Base-by-base conservation (phyloP, 2,797 vertebrate genomes). In the Chelidonichthys spinosus region DNA sequence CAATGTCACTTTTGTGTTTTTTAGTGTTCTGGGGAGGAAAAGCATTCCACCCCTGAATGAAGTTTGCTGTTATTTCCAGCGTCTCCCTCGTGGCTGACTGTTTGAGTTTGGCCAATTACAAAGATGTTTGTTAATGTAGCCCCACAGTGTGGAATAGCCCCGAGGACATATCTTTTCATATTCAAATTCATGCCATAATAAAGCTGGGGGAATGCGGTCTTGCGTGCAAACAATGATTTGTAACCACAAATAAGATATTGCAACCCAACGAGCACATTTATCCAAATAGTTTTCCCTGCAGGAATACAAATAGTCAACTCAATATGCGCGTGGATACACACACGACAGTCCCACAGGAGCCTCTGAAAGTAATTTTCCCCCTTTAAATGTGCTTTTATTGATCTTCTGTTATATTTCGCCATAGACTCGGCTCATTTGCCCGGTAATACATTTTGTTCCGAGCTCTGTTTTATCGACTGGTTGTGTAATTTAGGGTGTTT, bases 101-200 rank as follows among this genome's bases (percentile, higher is more conserved):
- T 88, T 83, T 83, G 49, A 77, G 72, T 79, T 75, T 58, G 73
- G 73, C 69, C 83, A 86, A 90, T 86, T 90, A 87, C 67, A 67
- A 82, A 90, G 79, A 74, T 74, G 76, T 84, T 89, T 89, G 78
- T 85, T 85, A 85, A 88, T 83, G 83, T 85, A 63, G 76, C 65
- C 79, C 79, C 70, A 69, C 74, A 76, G 76, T 78, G 76, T 72
- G 69, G 67, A 81, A 40, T 55, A 70, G 81, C 84, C 87, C 84
- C 6, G 54, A 86, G 85, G 86, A 83, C 59, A 50, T 17, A 32
- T 78, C 79, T 89, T 90, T 87, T 90, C 74, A 82, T 83, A 86
- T 92, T 91, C 69, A 88, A 81, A 92, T 88, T 83, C 13, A 61
- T 77, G 69, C 60, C 72, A 62, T 73, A 78, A 77, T 89, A 80